Evolutionary conservation across 2,888 invertebrate genomes (phyloP).

Genomic region (Drosophila ustulata): DNA sequence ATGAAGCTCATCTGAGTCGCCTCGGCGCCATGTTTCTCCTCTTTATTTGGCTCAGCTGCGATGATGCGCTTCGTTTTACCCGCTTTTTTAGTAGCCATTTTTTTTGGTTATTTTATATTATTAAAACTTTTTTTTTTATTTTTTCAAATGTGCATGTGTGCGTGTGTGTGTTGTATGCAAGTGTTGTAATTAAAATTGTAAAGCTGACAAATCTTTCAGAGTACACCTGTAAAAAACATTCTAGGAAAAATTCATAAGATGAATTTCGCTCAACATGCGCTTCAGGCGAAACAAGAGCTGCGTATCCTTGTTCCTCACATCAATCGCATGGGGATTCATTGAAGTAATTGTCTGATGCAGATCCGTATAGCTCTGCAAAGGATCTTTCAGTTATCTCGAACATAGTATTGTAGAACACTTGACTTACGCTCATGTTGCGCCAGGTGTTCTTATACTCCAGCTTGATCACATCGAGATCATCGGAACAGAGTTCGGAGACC

Average conservation of each 20-base stretch:
- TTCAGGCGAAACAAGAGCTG: slow-evolving; percentile 65
- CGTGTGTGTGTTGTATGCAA: neutral
- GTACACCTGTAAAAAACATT: neutral
- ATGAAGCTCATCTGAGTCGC: slow-evolving; percentile 30
- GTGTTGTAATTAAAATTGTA: neutral
- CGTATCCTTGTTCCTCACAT: slow-evolving; percentile 64
- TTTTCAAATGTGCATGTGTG: neutral
- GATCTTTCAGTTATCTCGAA: neutral
- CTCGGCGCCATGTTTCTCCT: neutral
- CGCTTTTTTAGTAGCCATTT: neutral
- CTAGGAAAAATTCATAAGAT: slow-evolving; percentile 73
- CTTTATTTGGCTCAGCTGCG: neutral
- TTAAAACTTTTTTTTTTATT: neutral
- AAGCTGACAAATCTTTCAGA: slow-evolving; percentile 31
- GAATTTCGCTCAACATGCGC: slow-evolving; percentile 61
- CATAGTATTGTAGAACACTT: too few species aligned
- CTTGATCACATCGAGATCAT: slow-evolving; percentile 66
- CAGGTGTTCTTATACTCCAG: slow-evolving; percentile 75
- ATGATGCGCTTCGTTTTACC: neutral
- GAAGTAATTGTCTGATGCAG: slow-evolving; percentile 78
- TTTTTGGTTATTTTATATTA: neutral
- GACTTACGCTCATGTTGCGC: slow-evolving; percentile 80
- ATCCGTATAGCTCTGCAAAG: slow-evolving; percentile 72
- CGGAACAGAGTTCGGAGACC: slow-evolving; percentile 76
- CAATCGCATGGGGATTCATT: slow-evolving; percentile 59